Base-by-base conservation (phyloP, 2,113 vertebrate genomes). In the Corythornis vintsioides region DNA sequence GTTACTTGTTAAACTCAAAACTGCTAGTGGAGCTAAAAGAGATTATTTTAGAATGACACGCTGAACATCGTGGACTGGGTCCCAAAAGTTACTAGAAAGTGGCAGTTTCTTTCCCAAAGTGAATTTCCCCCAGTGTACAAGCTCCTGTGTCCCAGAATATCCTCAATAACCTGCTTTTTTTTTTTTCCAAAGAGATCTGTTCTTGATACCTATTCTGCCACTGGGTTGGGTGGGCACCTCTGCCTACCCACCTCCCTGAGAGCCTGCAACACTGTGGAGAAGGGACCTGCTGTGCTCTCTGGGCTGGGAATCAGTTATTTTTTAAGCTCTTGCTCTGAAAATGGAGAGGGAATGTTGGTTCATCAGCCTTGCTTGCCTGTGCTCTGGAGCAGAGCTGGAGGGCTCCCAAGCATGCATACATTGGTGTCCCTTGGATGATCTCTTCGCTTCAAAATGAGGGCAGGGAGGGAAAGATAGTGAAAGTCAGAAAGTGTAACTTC, bases 401-500 rank as follows among this genome's bases (percentile, higher is more conserved):
- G 59, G 47, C 40, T 81, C 80, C 47, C 1, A 3, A 22, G 80
- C 2, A 0, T 20, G 60, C 38, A 29, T 13, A 8, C 9, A 0
- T 1, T 63, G 42, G 12, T 88, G 86, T 88, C 93, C 88, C 31
- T 86, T 89, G 75, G 83, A 92, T 82, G 78, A 89, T 92, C 92
- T 61, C 63, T 63, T 25, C 2, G 2, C 40, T 89, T 47, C 38
- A 33, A 6, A 88, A 81, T 0, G 3, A 84, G 78, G 0, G 5
- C 73, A 35, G 59, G 10, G 59, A 74, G 33, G 53, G 50, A 74
- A 55, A 90, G 55, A 53, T 0, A 83, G 65, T 10, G 57, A 76
- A 94, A 92, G 65, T 72, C 83, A 79, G 71, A 72, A 93, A 66
- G 33, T 56, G 20, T 59, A 83, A 85, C 83, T 85, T 93, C 94